Conservation (phyloP, 2,797 vertebrate genomes). For the Cichlasoma orientale region DNA sequence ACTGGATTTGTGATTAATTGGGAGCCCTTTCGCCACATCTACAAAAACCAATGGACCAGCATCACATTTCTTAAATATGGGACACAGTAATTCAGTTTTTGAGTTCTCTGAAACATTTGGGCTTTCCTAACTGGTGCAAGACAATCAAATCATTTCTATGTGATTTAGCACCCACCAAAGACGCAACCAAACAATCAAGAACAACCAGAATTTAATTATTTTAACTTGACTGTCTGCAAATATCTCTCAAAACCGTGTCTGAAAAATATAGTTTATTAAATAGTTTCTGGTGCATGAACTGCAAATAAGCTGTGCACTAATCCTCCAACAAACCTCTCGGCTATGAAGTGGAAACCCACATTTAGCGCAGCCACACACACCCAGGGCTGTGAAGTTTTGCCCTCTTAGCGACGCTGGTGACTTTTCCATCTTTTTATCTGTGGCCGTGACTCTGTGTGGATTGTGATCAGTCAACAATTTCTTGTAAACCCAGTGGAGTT, state of each 20-base stretch:
- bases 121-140: not conserved
- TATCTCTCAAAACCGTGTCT: not conserved
- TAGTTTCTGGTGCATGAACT: not conserved
- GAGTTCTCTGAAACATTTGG: slow-evolving; percentile 20
- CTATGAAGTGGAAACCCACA: not conserved
- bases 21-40: slow-evolving; percentile 28
- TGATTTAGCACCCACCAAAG: fast-evolving
- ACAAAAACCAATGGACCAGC: slow-evolving; percentile 1
- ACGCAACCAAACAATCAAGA: not conserved
- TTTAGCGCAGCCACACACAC: not conserved
- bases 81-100: slow-evolving; percentile 15
- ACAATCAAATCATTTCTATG: not conserved
- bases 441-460: not conserved
- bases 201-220: not conserved
- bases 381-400: too few relatives aligned
- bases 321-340: not conserved
- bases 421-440: not conserved
- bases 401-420: not conserved
- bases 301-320: not conserved
- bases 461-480: not conserved
- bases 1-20: slow-evolving; percentile 38
- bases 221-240: too few relatives aligned
- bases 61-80: slow-evolving; percentile 18
- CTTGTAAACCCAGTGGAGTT: not conserved
- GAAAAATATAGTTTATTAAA: not conserved